phyloP scores from a whole-genome alignment of 2,888 invertebrate species.

The Ischnura elegans region DNA sequence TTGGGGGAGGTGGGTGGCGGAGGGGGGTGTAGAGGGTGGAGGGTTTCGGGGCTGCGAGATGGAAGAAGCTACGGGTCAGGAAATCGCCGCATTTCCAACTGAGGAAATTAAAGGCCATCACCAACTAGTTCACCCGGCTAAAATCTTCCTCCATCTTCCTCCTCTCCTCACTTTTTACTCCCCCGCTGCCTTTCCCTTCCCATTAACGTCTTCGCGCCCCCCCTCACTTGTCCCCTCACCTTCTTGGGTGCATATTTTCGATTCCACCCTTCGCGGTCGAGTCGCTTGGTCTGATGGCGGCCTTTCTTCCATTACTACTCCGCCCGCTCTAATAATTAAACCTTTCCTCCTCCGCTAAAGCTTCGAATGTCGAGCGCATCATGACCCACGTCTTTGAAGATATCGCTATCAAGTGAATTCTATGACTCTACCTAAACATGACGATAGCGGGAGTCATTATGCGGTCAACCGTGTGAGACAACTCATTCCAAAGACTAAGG shows the following conservation, averaged over 20 bases:
- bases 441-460: background rate
- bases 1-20: background rate
- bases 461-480: too few species aligned
- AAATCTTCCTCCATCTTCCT: background rate
- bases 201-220: background rate
- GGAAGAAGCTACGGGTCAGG: constrained; percentile 58
- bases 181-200: background rate
- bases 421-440: background rate
- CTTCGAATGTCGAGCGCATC: background rate
- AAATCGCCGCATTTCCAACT: constrained; percentile 67
- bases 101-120: constrained; percentile 66
- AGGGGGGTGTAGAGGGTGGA: background rate
- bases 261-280: background rate
- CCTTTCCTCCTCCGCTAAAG: background rate
- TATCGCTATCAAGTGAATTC: background rate
- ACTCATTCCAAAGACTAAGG: too few species aligned
- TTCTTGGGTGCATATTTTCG: background rate
- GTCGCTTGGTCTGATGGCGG: background rate
- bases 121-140: constrained; percentile 12
- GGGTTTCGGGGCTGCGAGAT: constrained; percentile 27
- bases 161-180: background rate
- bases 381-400: background rate
- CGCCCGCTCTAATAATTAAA: background rate
- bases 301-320: background rate
- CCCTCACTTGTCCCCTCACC: too few species aligned